Percentiles rank a stretch among this genome's conserved stretches.
These are phyloP conservation scores for Acanthurus lineatus DNA, from an alignment of 2,797 vertebrate genomes.

Conservation along the genomic window DNA sequence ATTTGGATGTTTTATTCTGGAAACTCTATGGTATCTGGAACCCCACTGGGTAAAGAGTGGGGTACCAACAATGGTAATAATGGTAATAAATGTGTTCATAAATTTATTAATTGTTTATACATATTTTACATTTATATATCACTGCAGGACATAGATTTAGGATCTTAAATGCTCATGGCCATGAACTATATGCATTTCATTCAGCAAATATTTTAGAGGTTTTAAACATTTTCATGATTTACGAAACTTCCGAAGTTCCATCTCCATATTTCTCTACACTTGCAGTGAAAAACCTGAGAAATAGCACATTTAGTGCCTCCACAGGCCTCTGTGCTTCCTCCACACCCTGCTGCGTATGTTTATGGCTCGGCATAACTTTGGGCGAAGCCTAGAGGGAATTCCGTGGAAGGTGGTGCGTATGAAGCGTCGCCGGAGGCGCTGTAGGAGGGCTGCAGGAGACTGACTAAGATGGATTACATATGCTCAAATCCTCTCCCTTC, in stretches of 20 bases:
- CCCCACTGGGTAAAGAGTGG: too few relatives aligned
- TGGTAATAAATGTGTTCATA: too few relatives aligned
- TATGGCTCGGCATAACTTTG: conserved; percentile 68
- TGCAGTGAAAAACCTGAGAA: conserved; percentile 39
- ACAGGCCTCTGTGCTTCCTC: conserved; percentile 34
- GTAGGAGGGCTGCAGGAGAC: conserved; percentile 55
- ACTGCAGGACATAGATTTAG: too few relatives aligned
- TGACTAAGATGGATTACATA: conserved; percentile 65
- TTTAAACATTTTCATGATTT: conserved; percentile 39
- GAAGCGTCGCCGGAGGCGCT: conserved; percentile 60
- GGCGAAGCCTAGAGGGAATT: conserved; percentile 73
- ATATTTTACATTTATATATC: too few relatives aligned
- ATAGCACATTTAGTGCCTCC: conserved; percentile 43
- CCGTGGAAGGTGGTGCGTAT: conserved; percentile 36
- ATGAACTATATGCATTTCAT: too few relatives aligned
- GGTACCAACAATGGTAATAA: too few relatives aligned
- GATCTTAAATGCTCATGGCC: too few relatives aligned
- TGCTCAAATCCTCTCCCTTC: conserved; percentile 52
- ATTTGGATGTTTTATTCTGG: too few relatives aligned
- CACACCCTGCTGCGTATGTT: conserved; percentile 59
- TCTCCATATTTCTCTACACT: conserved; percentile 28
- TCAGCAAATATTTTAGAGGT: not conserved
- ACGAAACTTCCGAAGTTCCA: conserved; percentile 20
- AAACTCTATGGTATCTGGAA: too few relatives aligned
- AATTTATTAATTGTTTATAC: too few relatives aligned